Conservation (phyloP, 2,888 invertebrate species). For the Pyrochroa serraticornis region DNA sequence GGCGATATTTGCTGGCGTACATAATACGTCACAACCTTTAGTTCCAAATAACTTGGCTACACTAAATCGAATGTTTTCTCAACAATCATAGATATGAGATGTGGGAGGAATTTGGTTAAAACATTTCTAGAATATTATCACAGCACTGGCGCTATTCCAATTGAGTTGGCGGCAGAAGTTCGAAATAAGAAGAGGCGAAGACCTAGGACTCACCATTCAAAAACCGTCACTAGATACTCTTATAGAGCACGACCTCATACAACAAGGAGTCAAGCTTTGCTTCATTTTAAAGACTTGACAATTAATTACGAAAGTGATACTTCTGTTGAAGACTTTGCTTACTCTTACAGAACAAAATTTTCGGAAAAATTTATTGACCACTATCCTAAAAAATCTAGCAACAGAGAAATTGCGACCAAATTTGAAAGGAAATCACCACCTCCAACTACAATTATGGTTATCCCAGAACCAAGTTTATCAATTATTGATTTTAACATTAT, state of each 20-base stretch:
- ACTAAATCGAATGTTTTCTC: background rate
- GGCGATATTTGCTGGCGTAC: too few relatives aligned
- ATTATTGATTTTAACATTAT: constrained; percentile 77
- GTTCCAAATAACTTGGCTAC: too few relatives aligned
- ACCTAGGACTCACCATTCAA: constrained; percentile 38
- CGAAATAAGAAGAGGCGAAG: constrained; percentile 44
- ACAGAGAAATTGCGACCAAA: constrained; percentile 27
- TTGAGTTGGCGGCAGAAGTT: constrained; percentile 57
- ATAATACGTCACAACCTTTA: too few relatives aligned
- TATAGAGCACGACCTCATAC: constrained; percentile 59
- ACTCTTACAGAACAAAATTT: constrained; percentile 45
- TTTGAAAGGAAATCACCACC: constrained; percentile 37
- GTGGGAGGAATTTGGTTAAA: constrained; percentile 77
- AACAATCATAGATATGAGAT: constrained; percentile 68
- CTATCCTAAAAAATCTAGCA: constrained; percentile 34
- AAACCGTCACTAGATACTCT: constrained; percentile 51
- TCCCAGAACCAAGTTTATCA: constrained; percentile 69
- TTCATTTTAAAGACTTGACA: constrained; percentile 63
- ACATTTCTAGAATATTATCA: constrained; percentile 84
- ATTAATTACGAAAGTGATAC: constrained; percentile 64
- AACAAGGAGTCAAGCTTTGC: constrained; percentile 59
- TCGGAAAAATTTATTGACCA: constrained; percentile 41
- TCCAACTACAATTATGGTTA: constrained; percentile 54
- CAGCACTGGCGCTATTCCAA: constrained; percentile 71
- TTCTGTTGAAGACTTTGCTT: constrained; percentile 57